phyloP scores from a whole-genome alignment of 2,888 invertebrate species.

The Nasonia oneida region DNA sequence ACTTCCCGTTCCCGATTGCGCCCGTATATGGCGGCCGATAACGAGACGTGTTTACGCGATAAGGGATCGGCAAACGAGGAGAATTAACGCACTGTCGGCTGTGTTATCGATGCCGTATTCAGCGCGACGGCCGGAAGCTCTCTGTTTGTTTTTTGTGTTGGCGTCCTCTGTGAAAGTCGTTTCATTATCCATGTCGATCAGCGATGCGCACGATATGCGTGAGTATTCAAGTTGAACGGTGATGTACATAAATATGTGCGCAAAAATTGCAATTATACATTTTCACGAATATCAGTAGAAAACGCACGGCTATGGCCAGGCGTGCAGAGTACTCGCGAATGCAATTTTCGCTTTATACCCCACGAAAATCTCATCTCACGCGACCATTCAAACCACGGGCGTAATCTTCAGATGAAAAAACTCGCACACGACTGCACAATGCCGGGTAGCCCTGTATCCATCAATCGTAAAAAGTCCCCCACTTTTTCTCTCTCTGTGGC shows the following conservation, averaged over 20 bases:
- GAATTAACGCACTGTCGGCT: constrained; percentile 10
- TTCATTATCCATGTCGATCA: neutral
- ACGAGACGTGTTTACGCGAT: constrained; percentile 1
- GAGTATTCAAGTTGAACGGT: neutral
- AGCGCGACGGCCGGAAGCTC: neutral
- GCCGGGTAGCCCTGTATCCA: neutral
- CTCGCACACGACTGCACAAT: neutral
- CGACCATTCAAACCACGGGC: neutral
- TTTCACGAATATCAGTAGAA: neutral
- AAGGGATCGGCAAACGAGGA: constrained; percentile 11
- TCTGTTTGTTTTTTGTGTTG: neutral
- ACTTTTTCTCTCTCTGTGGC: neutral
- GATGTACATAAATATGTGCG: too few relatives aligned
- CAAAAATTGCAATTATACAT: too few relatives aligned
- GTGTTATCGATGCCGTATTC: constrained; percentile 5
- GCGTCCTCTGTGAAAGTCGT: neutral
- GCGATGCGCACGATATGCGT: neutral
- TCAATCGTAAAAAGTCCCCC: neutral
- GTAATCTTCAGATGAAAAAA: neutral
- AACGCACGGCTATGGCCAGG: neutral
- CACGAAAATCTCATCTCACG: neutral
- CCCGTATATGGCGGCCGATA: neutral
- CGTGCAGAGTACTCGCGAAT: neutral
- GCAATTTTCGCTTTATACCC: neutral
- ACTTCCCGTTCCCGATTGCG: constrained; percentile 3